These are phyloP conservation scores for Chaetura pelagica DNA, from an alignment of 2,113 vertebrate genomes.

Conservation along the genomic window DNA sequence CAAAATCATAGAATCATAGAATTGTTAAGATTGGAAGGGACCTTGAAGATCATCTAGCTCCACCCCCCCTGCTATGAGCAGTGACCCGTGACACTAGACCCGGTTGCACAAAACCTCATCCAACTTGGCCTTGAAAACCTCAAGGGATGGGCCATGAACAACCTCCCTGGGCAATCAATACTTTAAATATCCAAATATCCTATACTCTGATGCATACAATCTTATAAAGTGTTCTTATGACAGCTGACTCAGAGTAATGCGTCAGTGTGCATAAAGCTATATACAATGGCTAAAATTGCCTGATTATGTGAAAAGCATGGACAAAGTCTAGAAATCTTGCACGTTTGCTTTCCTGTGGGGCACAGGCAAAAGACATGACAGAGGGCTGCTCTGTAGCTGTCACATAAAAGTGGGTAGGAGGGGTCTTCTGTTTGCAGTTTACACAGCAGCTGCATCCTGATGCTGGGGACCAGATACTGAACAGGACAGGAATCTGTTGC, in stretches of 20 bases:
- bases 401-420: not conserved
- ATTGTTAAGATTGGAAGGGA: no score
- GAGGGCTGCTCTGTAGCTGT: not conserved
- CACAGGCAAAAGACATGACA: not conserved
- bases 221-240: not conserved
- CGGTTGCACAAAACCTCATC: no score
- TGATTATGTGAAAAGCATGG: not conserved
- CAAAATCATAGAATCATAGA: no score
- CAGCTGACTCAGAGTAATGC: not conserved
- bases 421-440: not conserved
- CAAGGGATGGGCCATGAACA: no score
- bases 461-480: not conserved
- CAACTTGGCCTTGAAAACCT: no score
- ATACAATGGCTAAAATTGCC: not conserved
- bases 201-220: not conserved
- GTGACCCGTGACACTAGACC: no score
- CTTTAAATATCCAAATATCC: not conserved
- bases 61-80: no score
- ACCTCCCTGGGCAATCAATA: not conserved
- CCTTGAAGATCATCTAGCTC: no score
- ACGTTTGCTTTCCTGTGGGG: rapidly evolving
- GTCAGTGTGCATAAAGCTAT: not conserved
- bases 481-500: not conserved
- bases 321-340: not conserved
- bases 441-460: not conserved